Evolutionary conservation across 2,797 vertebrate genomes (phyloP).

Genomic region (Apogon hyalosoma): DNA sequence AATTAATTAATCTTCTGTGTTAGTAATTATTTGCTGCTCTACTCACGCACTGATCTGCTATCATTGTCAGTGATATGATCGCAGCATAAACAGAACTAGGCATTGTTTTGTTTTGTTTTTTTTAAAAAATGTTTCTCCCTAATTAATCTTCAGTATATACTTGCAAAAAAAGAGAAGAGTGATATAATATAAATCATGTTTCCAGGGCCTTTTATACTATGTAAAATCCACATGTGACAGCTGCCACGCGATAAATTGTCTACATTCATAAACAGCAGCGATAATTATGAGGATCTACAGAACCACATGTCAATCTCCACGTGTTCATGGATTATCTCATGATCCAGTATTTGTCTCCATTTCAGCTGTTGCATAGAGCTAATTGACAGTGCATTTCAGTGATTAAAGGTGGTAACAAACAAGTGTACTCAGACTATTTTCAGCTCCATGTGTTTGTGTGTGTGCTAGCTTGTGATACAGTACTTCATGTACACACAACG

Average conservation of each 20-base stretch:
- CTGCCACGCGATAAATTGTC: slow-evolving; percentile 21
- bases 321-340: slow-evolving; percentile 54
- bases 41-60: no score
- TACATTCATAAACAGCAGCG: slow-evolving; percentile 46
- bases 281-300: slow-evolving; percentile 40
- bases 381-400: slow-evolving; percentile 32
- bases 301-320: slow-evolving; percentile 50
- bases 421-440: slow-evolving; percentile 50
- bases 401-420: slow-evolving; percentile 54
- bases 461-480: slow-evolving; percentile 3
- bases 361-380: slow-evolving; percentile 46
- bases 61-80: no score
- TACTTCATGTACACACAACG: slow-evolving; percentile 12
- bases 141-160: background rate
- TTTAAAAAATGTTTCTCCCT: no score
- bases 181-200: no score
- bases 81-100: no score
- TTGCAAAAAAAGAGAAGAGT: background rate
- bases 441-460: background rate
- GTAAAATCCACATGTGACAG: slow-evolving; percentile 29
- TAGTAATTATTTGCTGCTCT: no score
- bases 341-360: slow-evolving; percentile 59
- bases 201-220: background rate
- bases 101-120: no score
- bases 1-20: no score